These are phyloP conservation scores for Thunnus albacares DNA, from an alignment of 2,797 vertebrate genomes.

Conservation along the genomic window DNA sequence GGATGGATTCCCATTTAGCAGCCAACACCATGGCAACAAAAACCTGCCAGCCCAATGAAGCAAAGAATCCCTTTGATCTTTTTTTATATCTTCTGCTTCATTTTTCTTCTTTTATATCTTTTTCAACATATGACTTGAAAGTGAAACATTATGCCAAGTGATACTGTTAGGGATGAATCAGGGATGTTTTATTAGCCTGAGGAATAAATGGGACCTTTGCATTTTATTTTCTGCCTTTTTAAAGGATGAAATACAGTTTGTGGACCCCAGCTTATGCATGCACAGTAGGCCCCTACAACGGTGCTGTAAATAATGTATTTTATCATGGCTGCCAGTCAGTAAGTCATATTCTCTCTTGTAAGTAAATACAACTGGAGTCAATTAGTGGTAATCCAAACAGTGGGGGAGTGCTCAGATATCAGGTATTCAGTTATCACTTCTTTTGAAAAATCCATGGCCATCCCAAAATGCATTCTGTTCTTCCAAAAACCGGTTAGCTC, in stretches of 20 bases:
- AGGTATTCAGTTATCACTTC: constrained; percentile 49
- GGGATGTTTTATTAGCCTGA: constrained; percentile 26
- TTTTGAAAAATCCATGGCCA: constrained; percentile 25
- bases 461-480: background rate
- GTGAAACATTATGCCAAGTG: constrained; percentile 16
- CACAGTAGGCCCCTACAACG: constrained; percentile 22
- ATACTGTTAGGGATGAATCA: constrained; percentile 5
- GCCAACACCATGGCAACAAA: constrained; percentile 53
- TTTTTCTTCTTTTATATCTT: background rate
- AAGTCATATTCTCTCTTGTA: constrained; percentile 21
- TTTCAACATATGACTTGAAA: constrained; percentile 20
- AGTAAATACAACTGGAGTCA: constrained; percentile 62
- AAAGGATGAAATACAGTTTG: constrained; percentile 27
- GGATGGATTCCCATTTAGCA: constrained; percentile 36
- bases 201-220: constrained; percentile 9
- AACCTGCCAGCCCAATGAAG: background rate
- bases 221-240: constrained; percentile 29
- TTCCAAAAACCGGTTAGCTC: constrained; percentile 28
- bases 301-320: constrained; percentile 40
- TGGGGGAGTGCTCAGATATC: constrained; percentile 35
- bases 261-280: constrained; percentile 7
- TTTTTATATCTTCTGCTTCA: background rate
- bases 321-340: constrained; percentile 39
- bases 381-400: constrained; percentile 57
- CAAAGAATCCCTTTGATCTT: constrained; percentile 25